A percentile compares a stretch with the other conserved stretches of the same genome.
Conservation (phyloP, 2,113 vertebrate species). For the Proterorhinus semilunaris region DNA sequence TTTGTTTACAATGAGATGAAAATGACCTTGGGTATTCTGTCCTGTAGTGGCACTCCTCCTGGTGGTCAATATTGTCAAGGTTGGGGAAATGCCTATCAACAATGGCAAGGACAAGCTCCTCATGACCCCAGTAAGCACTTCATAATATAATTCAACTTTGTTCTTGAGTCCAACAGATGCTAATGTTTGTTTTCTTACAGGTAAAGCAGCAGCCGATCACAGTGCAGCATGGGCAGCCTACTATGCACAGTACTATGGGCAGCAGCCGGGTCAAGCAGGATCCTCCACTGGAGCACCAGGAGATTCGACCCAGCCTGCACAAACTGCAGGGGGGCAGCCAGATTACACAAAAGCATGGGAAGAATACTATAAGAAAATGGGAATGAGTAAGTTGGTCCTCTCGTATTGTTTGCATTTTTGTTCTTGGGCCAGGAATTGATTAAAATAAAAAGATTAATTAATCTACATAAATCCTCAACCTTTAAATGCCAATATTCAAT, state of each 20-base stretch:
- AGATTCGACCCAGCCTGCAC: slow-evolving; percentile 78
- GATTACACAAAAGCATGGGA: slow-evolving; percentile 96
- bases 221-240: slow-evolving; percentile 93
- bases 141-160: background rate
- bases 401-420: background rate
- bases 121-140: slow-evolving; percentile 86
- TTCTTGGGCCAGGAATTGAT: background rate
- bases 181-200: slow-evolving; percentile 54
- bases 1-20: background rate
- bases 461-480: no score
- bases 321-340: slow-evolving; percentile 80
- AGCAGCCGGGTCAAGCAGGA: slow-evolving; percentile 81
- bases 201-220: slow-evolving; percentile 85
- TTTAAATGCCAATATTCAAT: no score
- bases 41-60: slow-evolving; percentile 78
- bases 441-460: background rate
- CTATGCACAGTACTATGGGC: slow-evolving; percentile 91
- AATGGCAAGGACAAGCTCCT: slow-evolving; percentile 88
- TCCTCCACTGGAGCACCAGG: slow-evolving; percentile 77
- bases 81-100: slow-evolving; percentile 87
- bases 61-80: slow-evolving; percentile 87
- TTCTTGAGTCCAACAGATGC: background rate
- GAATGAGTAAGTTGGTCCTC: slow-evolving; percentile 68
- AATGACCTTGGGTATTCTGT: background rate
- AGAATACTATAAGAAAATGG: slow-evolving; percentile 93